These are phyloP conservation scores for Ceuthmochares aereus DNA, from an alignment of 2,113 vertebrate species.

Conservation along the genomic window DNA sequence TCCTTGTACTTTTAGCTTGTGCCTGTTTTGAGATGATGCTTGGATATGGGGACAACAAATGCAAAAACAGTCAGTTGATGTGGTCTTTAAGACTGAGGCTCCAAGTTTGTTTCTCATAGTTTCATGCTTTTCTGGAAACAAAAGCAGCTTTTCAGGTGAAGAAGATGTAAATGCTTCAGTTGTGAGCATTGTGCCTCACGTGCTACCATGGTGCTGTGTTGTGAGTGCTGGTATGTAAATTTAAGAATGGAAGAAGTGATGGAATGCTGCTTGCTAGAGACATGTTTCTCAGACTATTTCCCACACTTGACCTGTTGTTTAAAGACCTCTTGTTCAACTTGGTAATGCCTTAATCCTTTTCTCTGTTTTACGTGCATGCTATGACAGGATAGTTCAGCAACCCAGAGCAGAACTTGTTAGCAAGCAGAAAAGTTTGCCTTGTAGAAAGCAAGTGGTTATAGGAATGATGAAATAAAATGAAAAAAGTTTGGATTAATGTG, in stretches of 20 bases:
- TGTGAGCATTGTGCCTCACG: rapidly evolving
- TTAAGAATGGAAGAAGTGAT: not conserved
- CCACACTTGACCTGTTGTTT: constrained; percentile 36
- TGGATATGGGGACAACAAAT: not conserved
- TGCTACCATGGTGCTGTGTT: not conserved
- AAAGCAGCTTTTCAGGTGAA: not conserved
- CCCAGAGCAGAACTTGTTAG: not conserved
- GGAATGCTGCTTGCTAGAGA: constrained; percentile 41
- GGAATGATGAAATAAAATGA: not conserved
- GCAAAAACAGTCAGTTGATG: not conserved
- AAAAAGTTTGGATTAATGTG: not conserved
- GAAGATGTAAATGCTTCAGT: not conserved
- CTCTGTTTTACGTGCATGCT: not conserved
- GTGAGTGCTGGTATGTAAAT: not conserved
- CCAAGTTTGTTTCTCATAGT: not conserved
- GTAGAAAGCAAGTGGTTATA: not conserved
- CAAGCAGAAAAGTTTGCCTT: constrained; percentile 2
- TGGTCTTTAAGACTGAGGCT: not conserved
- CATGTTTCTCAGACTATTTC: not conserved
- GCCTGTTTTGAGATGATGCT: not conserved
- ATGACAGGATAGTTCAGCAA: not conserved
- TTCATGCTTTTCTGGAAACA: not conserved
- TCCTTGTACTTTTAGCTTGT: not conserved
- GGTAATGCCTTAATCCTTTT: constrained; percentile 63
- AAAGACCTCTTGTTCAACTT: constrained; percentile 55